phyloP scores from a whole-genome alignment of 2,888 invertebrate species.

The Epistrophella euchroma region DNA sequence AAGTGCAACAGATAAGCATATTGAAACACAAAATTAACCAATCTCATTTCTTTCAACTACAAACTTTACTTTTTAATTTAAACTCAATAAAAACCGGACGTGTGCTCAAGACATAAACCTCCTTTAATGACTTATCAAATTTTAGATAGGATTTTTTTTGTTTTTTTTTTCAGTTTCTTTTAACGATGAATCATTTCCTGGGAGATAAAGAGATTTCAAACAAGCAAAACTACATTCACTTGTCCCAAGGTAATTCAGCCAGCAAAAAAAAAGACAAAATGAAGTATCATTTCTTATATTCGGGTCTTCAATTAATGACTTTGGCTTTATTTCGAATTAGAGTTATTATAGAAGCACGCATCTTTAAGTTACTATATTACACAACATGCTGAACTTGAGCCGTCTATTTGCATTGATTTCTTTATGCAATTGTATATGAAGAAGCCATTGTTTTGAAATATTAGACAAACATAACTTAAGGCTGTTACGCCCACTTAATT shows the following conservation, averaged over 20 bases:
- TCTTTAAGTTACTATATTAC: not conserved
- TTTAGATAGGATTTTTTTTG: not conserved
- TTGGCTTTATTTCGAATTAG: not conserved
- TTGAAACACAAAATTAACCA: not conserved
- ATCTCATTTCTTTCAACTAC: not conserved
- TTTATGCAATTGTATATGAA: slow-evolving; percentile 6
- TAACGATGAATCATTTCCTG: slow-evolving; percentile 30
- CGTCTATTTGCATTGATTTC: slow-evolving; percentile 25
- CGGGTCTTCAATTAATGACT: slow-evolving; percentile 14
- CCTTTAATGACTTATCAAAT: not conserved
- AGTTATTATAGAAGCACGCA: not conserved
- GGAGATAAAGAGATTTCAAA: slow-evolving; percentile 30
- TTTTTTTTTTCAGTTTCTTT: slow-evolving; percentile 5
- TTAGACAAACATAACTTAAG: slow-evolving; percentile 42
- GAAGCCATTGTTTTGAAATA: slow-evolving; percentile 37
- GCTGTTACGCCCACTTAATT: slow-evolving; percentile 62
- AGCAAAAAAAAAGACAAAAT: not conserved
- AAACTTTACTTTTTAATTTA: slow-evolving; percentile 3
- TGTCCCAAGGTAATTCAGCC: not conserved
- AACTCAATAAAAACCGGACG: slow-evolving; percentile 11
- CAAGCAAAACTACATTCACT: slow-evolving; percentile 27
- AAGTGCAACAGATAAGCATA: not conserved
- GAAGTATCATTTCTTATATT: not conserved
- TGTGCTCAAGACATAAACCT: not conserved
- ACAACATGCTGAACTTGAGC: slow-evolving; percentile 23